Conservation (phyloP, 2,888 invertebrate genomes). For the Rhyacophila evoluta region DNA sequence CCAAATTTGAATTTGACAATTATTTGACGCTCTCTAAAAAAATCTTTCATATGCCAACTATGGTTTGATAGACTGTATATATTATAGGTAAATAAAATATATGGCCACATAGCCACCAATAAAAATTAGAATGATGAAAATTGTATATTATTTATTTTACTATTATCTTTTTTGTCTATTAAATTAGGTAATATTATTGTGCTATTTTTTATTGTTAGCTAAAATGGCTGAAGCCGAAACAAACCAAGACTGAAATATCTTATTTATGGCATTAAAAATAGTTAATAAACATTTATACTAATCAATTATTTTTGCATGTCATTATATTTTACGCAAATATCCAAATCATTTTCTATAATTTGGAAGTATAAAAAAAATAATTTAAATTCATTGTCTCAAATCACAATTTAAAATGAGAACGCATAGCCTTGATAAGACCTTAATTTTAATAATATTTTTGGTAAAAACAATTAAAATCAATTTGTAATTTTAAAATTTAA, state of each 20-base stretch:
- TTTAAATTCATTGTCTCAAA: background rate
- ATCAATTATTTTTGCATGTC: background rate
- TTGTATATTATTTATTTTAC: background rate
- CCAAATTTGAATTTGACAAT: slow-evolving; percentile 10
- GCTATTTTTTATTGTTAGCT: background rate
- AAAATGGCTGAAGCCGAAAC: slow-evolving; percentile 3
- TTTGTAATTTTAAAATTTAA: too few relatives aligned
- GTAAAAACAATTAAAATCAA: too few relatives aligned
- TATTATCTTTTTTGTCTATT: slow-evolving; percentile 1
- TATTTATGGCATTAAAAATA: slow-evolving; percentile 20
- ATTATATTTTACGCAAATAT: background rate
- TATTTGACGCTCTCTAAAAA: background rate
- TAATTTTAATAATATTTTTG: too few relatives aligned
- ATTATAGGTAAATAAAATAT: background rate
- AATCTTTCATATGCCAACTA: background rate
- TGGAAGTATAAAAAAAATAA: background rate
- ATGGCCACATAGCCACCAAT: background rate
- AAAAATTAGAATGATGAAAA: background rate
- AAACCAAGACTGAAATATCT: background rate
- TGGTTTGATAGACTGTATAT: background rate
- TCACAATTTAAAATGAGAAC: background rate
- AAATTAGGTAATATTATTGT: background rate
- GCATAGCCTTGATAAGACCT: too few relatives aligned
- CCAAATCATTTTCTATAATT: background rate
- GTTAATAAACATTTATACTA: background rate